Conservation (phyloP, 2,888 invertebrate genomes). For the Gortyna flavago region DNA sequence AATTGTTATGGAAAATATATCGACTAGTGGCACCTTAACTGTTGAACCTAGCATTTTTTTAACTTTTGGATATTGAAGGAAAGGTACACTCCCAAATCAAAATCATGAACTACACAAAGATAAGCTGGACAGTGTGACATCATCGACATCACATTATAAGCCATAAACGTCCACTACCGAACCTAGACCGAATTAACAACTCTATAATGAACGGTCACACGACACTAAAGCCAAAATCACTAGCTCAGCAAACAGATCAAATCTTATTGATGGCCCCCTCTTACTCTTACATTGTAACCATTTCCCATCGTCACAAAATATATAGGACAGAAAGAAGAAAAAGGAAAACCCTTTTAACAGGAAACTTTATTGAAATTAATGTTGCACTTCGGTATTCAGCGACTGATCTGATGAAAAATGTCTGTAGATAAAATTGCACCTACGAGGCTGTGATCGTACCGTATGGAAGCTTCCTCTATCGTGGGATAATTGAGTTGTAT, state of each 20-base stretch:
- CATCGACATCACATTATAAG: not conserved
- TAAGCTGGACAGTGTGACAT: not conserved
- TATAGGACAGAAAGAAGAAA: not conserved
- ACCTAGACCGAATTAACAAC: slow-evolving; percentile 10
- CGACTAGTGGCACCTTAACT: too few species aligned
- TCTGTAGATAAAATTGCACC: slow-evolving; percentile 59
- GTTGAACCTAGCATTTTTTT: not conserved
- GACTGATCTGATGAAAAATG: slow-evolving; percentile 66
- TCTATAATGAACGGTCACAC: not conserved
- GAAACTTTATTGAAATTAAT: slow-evolving; percentile 56
- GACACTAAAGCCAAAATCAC: slow-evolving; percentile 4
- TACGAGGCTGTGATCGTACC: slow-evolving; percentile 29
- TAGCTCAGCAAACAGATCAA: slow-evolving; percentile 21
- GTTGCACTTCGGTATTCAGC: slow-evolving; percentile 40
- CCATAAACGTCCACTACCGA: not conserved
- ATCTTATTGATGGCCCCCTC: slow-evolving; percentile 6
- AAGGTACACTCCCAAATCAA: not conserved
- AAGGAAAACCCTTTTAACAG: slow-evolving; percentile 2
- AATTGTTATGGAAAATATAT: too few species aligned
- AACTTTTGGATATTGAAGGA: not conserved
- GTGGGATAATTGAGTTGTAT: slow-evolving; percentile 73
- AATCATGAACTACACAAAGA: not conserved
- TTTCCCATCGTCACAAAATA: slow-evolving; percentile 21
- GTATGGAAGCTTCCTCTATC: slow-evolving; percentile 30
- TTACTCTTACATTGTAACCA: slow-evolving; percentile 8